Evolutionary conservation across 2,888 invertebrate species (phyloP), one percentile per base, ranked within the genome.

Genomic region (Plebejus anna): DNA sequence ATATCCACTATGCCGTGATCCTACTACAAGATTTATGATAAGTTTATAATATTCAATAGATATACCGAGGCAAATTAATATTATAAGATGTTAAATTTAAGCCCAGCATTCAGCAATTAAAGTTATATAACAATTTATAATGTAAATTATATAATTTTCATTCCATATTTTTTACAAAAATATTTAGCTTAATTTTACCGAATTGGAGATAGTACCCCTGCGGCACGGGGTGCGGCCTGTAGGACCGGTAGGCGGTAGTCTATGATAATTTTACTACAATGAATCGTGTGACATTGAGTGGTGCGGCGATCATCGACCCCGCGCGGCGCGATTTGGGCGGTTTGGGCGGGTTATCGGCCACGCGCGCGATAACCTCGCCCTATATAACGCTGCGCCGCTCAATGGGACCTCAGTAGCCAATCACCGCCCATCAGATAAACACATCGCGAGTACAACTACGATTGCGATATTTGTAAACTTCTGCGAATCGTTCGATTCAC

Each of bases 211-310:
- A 42, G 38, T n/a, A 51, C 13, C 16, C 28, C 57, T 38, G 9
- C 51, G 75, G 70, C 66, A 66, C 78, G 77, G 76, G 78, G 57
- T 70, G 38, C 61, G 42, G 22, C 22, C 22, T 22, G 22, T 22
- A 0, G 38, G 57, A 75, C 47, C 70, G 76, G 47, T 75, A 77
- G 84, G 82, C 70, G 76, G 47, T 75, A 77, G 84, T 82, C 83
- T 82, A 84, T 79, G 81, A 91, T 92, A 90, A 91, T 86, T 91
- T 92, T 92, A 92, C 91, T 91, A 91, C 85, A 85, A 87, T 85
- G 85, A 84, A 83, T 81, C 80, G 82, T 82, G 83, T 91, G 92
- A 92, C 92, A 92, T 93, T 92, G 92, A 87, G 82, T 78, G 51
- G 6, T 4, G 28, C 7, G 22, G 51, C 51, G 73, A 78, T 93